Evolutionary conservation across 2,113 vertebrate species (phyloP).

Genomic region (Alces alces): DNA sequence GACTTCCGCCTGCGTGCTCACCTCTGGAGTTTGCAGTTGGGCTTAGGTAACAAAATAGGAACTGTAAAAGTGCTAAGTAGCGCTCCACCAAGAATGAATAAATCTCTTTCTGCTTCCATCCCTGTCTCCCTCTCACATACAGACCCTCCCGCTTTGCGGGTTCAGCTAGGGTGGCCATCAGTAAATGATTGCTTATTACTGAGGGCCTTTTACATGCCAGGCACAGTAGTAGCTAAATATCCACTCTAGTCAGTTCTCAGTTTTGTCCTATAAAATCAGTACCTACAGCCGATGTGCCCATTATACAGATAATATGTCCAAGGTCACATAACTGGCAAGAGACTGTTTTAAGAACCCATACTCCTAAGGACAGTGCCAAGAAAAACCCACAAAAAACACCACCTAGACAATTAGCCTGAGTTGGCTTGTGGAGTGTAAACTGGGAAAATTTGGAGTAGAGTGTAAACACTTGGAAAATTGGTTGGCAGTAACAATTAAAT

Average conservation of each 20-base stretch:
- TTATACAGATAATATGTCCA: neutral
- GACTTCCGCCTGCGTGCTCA: neutral
- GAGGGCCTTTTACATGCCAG: neutral
- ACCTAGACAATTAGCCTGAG: neutral
- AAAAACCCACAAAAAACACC: neutral
- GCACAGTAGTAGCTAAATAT: neutral
- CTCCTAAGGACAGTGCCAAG: neutral
- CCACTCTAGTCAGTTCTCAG: neutral
- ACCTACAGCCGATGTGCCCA: neutral
- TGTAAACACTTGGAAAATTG: neutral
- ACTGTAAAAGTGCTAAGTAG: neutral
- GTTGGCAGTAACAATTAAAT: neutral
- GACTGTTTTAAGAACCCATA: neutral
- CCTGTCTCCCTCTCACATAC: neutral
- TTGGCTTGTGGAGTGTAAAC: neutral
- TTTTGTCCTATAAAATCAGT: neutral
- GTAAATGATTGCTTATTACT: neutral
- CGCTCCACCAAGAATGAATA: neutral
- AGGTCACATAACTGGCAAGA: neutral
- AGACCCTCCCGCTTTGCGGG: neutral
- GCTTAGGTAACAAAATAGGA: neutral
- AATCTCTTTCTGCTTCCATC: neutral
- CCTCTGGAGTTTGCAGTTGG: neutral
- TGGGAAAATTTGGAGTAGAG: neutral
- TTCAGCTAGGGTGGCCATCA: neutral